These are phyloP conservation scores for Hypena proboscidalis DNA, from an alignment of 2,888 invertebrate species.

Conservation along the genomic window DNA sequence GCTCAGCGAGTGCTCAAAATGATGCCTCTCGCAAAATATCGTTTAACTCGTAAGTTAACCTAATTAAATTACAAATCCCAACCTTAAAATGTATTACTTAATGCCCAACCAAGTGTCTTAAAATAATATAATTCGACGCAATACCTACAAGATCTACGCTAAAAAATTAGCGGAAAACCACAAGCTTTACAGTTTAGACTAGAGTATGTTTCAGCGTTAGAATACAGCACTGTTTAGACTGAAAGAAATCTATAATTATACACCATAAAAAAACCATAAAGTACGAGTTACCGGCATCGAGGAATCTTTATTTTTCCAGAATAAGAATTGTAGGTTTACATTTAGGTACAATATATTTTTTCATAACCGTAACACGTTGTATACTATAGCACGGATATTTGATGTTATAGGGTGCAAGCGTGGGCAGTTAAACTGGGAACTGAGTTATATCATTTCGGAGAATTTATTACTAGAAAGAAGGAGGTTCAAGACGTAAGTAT, in stretches of 20 bases:
- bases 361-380: conserved; percentile 4
- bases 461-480: conserved; percentile 91
- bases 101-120: too few species aligned
- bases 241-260: conserved; percentile 29
- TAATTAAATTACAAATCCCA: too few species aligned
- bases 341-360: too few species aligned
- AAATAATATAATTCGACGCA: too few species aligned
- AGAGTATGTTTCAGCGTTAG: too few species aligned
- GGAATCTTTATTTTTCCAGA: background rate
- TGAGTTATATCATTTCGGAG: conserved; percentile 92
- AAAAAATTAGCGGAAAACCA: too few species aligned
- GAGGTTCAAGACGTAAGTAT: conserved; percentile 90
- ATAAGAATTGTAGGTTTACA: conserved; percentile 14
- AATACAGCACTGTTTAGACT: conserved; percentile 10
- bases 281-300: conserved; percentile 4
- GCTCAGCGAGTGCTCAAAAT: conserved; percentile 74
- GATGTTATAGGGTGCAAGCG: conserved; percentile 87
- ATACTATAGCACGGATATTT: background rate
- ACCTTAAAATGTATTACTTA: too few species aligned
- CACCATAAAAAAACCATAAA: conserved; percentile 29
- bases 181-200: too few species aligned
- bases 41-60: conserved; percentile 76
- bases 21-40: conserved; percentile 70
- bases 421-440: conserved; percentile 94
- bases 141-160: too few species aligned